These are phyloP conservation scores for Conops quadrifasciatus DNA, from an alignment of 2,888 invertebrate species.

Conservation along the genomic window DNA sequence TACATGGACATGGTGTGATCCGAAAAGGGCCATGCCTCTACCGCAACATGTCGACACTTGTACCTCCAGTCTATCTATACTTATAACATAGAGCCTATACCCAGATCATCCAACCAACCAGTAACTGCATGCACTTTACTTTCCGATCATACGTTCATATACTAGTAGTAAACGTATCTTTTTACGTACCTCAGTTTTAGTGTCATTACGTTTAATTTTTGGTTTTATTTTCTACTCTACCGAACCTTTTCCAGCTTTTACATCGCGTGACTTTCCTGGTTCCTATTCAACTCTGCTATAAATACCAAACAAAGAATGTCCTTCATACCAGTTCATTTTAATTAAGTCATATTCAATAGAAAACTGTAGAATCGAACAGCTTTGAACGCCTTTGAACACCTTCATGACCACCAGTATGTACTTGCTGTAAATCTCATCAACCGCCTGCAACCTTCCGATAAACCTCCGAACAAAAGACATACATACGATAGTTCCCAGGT, in stretches of 20 bases:
- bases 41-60: no score
- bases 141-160: no score
- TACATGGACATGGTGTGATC: no score
- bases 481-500: not conserved
- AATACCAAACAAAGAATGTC: constrained; percentile 11
- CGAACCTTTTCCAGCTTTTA: constrained; percentile 61
- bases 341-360: constrained; percentile 11
- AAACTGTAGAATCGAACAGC: not conserved
- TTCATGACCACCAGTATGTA: constrained; percentile 18
- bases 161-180: not conserved
- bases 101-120: no score
- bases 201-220: constrained; percentile 38
- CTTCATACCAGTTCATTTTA: constrained; percentile 14
- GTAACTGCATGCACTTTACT: no score
- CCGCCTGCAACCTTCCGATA: not conserved
- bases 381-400: no score
- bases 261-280: constrained; percentile 62
- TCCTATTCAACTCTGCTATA: constrained; percentile 57
- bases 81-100: no score
- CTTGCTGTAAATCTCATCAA: constrained; percentile 21
- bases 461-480: not conserved
- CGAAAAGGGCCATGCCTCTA: no score
- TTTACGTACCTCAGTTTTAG: constrained; percentile 16
- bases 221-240: constrained; percentile 40
- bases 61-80: no score